These are phyloP conservation scores for Trachelus troglodyta DNA, from an alignment of 2,888 invertebrate species.

Conservation along the genomic window DNA sequence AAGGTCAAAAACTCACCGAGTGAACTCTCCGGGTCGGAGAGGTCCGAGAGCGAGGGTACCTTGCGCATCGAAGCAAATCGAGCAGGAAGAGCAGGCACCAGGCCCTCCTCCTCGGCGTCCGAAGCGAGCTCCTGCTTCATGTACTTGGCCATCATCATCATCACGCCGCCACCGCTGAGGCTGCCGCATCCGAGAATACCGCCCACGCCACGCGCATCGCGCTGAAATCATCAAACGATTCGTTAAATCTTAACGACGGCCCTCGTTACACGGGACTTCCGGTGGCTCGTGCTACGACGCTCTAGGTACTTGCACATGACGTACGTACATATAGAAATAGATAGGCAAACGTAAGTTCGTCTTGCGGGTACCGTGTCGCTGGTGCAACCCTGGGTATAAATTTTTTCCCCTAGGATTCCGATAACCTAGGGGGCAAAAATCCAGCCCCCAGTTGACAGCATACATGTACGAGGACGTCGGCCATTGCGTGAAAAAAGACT, in stretches of 20 bases:
- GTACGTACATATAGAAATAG: not conserved
- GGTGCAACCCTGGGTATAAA: not conserved
- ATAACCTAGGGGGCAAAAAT: not conserved
- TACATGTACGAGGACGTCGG: too few species aligned
- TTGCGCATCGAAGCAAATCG: constrained; percentile 81
- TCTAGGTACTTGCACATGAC: not conserved
- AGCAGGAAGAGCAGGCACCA: constrained; percentile 69
- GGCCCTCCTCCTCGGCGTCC: constrained; percentile 73
- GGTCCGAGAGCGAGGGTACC: constrained; percentile 90
- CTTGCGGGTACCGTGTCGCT: not conserved
- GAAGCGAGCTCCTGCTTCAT: constrained; percentile 73
- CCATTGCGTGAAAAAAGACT: not conserved
- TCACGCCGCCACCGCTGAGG: constrained; percentile 54
- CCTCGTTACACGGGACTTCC: constrained; percentile 1
- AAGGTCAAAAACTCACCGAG: constrained; percentile 76
- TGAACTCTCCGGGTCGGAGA: constrained; percentile 90
- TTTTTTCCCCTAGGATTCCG: not conserved
- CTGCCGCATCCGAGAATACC: constrained; percentile 51
- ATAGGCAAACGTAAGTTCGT: not conserved
- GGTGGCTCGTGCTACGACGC: not conserved
- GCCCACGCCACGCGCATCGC: constrained; percentile 56
- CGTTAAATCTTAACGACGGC: constrained; percentile 3
- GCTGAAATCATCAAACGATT: constrained; percentile 38
- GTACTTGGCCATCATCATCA: constrained; percentile 63
- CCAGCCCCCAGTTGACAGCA: not conserved